A percentile compares a stretch with the other conserved stretches of the same genome.
These are phyloP conservation scores for Antechinus stuartii DNA, from an alignment of 2,113 vertebrate species.

Conservation along the genomic window DNA sequence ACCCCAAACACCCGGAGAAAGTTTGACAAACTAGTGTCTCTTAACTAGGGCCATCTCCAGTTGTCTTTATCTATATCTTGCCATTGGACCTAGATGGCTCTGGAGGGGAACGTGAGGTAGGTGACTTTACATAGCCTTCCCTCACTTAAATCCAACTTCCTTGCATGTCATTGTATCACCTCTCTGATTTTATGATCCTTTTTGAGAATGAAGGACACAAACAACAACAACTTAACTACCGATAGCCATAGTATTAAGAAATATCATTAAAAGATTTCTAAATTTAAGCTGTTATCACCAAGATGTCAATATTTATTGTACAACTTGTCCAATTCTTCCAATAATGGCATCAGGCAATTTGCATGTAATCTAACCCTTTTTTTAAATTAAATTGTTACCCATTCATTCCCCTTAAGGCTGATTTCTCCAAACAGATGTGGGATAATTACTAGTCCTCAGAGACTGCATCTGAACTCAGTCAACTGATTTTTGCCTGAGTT, in stretches of 20 bases:
- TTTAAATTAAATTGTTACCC: slow-evolving; percentile 76
- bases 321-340: slow-evolving; percentile 60
- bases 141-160: too few relatives aligned
- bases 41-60: too few relatives aligned
- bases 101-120: too few relatives aligned
- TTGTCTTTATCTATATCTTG: too few relatives aligned
- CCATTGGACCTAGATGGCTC: too few relatives aligned
- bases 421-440: slow-evolving; percentile 65
- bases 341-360: slow-evolving; percentile 73
- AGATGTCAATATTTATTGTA: slow-evolving; percentile 55
- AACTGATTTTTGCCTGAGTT: slow-evolving; percentile 53
- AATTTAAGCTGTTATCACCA: not conserved
- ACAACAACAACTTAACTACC: not conserved
- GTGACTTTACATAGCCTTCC: too few relatives aligned
- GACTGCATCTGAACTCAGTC: slow-evolving; percentile 35
- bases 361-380: slow-evolving; percentile 62
- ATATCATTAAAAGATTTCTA: slow-evolving; percentile 23
- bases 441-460: slow-evolving; percentile 56
- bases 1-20: not conserved
- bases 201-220: too few relatives aligned
- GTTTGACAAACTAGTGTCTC: slow-evolving; percentile 10
- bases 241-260: slow-evolving; percentile 58
- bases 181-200: too few relatives aligned
- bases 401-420: slow-evolving; percentile 64
- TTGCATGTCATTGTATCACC: too few relatives aligned